Evolutionary conservation across 1,140 invertebrate species (phyloP).

Genomic region (Nephila pilipes): DNA sequence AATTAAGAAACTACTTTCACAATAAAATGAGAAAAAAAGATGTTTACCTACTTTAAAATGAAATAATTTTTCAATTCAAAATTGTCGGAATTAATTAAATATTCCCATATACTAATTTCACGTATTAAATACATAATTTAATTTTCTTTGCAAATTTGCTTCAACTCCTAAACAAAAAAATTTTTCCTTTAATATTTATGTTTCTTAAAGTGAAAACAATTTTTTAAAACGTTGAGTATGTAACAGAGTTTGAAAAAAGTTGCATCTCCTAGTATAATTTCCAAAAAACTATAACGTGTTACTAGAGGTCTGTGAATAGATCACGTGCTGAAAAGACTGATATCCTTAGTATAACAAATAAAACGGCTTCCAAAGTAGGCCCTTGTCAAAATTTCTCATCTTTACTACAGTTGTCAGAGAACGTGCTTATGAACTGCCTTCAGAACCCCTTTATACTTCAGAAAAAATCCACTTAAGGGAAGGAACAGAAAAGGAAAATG

Average conservation of each 20-base stretch:
- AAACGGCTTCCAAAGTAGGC: conserved; percentile 62
- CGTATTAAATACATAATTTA: too few species aligned
- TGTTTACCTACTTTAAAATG: too few species aligned
- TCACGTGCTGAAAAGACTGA: conserved; percentile 68
- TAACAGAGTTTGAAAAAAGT: too few species aligned
- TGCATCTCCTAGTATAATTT: not conserved
- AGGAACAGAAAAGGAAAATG: conserved; percentile 47
- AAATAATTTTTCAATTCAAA: too few species aligned
- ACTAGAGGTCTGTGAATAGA: conserved; percentile 44
- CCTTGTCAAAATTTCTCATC: conserved; percentile 75
- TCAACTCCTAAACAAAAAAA: too few species aligned
- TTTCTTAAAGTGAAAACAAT: not conserved
- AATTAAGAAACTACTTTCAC: too few species aligned
- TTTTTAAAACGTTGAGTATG: too few species aligned
- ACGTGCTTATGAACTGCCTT: conserved; percentile 73
- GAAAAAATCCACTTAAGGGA: conserved; percentile 73
- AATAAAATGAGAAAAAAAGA: too few species aligned
- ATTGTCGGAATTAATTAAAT: too few species aligned
- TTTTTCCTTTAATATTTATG: too few species aligned
- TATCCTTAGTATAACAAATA: conserved; percentile 68
- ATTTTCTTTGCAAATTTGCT: too few species aligned
- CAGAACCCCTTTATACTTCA: conserved; percentile 41
- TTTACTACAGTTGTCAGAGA: conserved; percentile 74
- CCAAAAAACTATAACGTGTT: not conserved
- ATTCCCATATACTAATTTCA: too few species aligned